These are phyloP conservation scores for Eonycteris spelaea DNA, from an alignment of 2,113 vertebrate species.

Conservation along the genomic window DNA sequence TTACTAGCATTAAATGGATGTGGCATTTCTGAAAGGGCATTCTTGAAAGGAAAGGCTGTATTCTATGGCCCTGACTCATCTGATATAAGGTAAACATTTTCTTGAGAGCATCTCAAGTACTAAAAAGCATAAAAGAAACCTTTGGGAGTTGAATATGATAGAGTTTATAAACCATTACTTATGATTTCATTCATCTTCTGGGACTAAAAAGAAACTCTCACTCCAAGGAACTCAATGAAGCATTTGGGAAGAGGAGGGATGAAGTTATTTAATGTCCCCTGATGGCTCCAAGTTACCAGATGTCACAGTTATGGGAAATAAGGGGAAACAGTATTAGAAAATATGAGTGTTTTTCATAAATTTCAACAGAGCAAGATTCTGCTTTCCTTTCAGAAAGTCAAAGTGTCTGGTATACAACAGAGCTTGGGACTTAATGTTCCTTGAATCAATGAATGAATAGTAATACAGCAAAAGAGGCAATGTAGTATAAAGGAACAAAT, in stretches of 20 bases:
- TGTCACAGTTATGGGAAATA: neutral
- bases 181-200: neutral
- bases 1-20: conserved; percentile 3
- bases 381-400: neutral
- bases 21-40: neutral
- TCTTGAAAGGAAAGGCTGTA: neutral
- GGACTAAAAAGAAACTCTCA: neutral
- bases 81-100: neutral
- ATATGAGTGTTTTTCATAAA: neutral
- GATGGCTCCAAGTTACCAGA: conserved; percentile 3
- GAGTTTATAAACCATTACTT: conserved; percentile 9
- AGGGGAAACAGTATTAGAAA: neutral
- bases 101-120: neutral
- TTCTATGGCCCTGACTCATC: neutral
- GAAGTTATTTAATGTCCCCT: neutral
- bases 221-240: neutral
- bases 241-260: neutral
- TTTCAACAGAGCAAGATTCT: neutral
- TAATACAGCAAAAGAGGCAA: neutral
- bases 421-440: neutral
- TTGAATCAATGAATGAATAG: neutral
- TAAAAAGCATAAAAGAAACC: neutral
- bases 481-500: neutral
- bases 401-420: neutral
- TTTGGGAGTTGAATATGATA: neutral